Conservation (phyloP, 2,888 invertebrate genomes). For the Aphrophora alni region DNA sequence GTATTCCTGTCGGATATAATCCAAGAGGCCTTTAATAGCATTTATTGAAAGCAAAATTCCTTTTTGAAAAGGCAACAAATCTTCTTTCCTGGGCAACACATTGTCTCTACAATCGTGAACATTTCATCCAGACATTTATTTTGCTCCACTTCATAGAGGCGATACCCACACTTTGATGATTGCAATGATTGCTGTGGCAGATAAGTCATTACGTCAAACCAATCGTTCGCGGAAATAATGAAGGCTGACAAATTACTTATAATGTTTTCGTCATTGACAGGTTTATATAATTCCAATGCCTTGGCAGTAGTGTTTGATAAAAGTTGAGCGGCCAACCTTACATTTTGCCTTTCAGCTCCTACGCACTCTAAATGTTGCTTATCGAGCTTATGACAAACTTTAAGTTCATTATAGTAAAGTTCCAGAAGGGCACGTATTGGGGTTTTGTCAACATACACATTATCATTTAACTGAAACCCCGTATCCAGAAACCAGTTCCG, state of each 20-base stretch:
- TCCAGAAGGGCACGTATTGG: no score
- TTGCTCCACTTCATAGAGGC: constrained; percentile 10
- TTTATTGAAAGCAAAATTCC: constrained; percentile 11
- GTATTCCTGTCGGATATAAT: no score
- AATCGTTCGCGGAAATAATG: constrained; percentile 1
- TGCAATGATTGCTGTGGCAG: neutral
- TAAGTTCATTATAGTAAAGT: no score
- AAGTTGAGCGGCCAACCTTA: constrained; percentile 2
- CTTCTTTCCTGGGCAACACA: neutral
- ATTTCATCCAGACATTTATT: neutral
- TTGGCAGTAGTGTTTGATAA: neutral
- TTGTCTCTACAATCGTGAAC: neutral
- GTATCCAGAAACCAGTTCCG: no score
- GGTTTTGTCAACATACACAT: no score
- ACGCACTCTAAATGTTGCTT: neutral
- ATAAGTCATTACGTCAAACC: constrained; percentile 14
- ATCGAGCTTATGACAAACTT: no score
- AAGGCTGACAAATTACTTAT: constrained; percentile 3
- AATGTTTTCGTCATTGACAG: neutral
- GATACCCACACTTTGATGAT: neutral
- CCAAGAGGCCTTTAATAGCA: no score
- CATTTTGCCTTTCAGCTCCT: constrained; percentile 16
- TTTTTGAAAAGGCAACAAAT: neutral
- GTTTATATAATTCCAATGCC: neutral
- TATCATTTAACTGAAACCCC: no score